Percentiles rank a stretch among this genome's conserved stretches.
These are phyloP conservation scores for Tenualosa ilisha DNA, from an alignment of 2,797 vertebrate species.

Conservation along the genomic window DNA sequence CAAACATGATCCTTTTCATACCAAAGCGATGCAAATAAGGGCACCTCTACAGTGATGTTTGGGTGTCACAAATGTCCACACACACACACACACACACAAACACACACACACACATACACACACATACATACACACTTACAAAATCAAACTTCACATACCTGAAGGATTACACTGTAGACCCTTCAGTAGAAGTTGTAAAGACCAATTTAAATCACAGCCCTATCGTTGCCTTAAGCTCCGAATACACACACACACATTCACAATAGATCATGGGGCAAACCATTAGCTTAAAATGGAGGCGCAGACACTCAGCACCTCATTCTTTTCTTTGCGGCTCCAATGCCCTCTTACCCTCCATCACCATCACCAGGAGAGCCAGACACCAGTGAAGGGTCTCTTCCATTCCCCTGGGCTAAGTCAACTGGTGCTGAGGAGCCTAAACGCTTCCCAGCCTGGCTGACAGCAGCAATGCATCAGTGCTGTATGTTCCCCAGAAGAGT, in stretches of 20 bases:
- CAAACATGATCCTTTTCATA: neutral
- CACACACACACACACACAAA: neutral
- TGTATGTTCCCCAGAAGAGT: neutral
- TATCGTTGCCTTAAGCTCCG: neutral
- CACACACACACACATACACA: slow-evolving; percentile 5
- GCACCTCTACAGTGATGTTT: neutral
- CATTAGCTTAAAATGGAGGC: neutral
- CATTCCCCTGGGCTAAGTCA: neutral
- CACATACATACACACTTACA: neutral
- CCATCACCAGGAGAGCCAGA: slow-evolving; percentile 1
- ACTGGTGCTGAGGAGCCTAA: neutral
- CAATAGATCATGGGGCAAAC: neutral
- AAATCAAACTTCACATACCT: neutral
- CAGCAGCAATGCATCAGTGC: neutral
- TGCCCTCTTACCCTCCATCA: slow-evolving; percentile 8
- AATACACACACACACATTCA: neutral
- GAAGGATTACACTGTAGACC: neutral
- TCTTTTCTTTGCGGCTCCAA: neutral
- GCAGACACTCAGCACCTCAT: neutral
- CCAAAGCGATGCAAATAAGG: neutral
- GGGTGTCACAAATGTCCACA: neutral
- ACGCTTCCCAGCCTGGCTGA: neutral
- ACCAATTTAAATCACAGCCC: neutral
- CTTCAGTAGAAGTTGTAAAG: neutral
- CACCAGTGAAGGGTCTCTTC: neutral